A percentile compares a stretch with the other conserved stretches of the same genome.
phyloP scores from a whole-genome alignment of 2,797 vertebrate species.

The Parambassis ranga region DNA sequence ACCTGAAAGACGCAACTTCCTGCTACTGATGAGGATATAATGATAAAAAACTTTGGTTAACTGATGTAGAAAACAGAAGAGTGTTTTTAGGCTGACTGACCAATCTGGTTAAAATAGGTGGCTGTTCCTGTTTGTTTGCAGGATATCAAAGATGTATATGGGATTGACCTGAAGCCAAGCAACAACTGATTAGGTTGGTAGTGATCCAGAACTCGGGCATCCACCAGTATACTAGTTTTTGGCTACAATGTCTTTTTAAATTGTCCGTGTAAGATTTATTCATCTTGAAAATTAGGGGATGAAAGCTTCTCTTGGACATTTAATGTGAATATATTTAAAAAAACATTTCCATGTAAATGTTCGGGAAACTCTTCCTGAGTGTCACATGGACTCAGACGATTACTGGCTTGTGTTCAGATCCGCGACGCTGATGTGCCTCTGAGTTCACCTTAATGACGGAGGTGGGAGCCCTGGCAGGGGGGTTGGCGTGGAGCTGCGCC shows the following conservation, averaged over 20 bases:
- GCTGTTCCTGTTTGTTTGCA: conserved; percentile 8
- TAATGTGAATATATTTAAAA: not conserved
- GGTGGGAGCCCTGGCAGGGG: conserved; percentile 76
- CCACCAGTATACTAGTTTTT: conserved; percentile 6
- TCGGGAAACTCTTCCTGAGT: not conserved
- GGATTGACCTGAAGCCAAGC: conserved; percentile 24
- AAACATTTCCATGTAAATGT: not conserved
- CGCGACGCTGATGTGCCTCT: conserved; percentile 11
- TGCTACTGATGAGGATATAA: conserved; percentile 21
- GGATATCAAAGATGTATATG: conserved; percentile 23
- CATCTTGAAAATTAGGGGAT: not conserved
- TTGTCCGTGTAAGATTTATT: not conserved
- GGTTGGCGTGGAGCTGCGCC: conserved; percentile 89
- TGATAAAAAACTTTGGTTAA: conserved; percentile 17
- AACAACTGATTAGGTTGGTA: conserved; percentile 46
- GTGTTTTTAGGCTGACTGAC: conserved; percentile 16
- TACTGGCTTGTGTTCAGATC: conserved; percentile 29
- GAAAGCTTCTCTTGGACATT: not conserved
- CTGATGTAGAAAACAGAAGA: not conserved
- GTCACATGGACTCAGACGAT: not conserved
- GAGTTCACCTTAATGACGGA: conserved; percentile 96
- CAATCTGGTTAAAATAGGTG: conserved; percentile 7
- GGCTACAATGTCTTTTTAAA: not conserved
- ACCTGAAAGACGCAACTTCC: conserved; percentile 33
- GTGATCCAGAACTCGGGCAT: conserved; percentile 29